A percentile compares a stretch with the other conserved stretches of the same genome.
phyloP scores from a whole-genome alignment of 2,888 invertebrate species.

The Sabellastarte sp. region DNA sequence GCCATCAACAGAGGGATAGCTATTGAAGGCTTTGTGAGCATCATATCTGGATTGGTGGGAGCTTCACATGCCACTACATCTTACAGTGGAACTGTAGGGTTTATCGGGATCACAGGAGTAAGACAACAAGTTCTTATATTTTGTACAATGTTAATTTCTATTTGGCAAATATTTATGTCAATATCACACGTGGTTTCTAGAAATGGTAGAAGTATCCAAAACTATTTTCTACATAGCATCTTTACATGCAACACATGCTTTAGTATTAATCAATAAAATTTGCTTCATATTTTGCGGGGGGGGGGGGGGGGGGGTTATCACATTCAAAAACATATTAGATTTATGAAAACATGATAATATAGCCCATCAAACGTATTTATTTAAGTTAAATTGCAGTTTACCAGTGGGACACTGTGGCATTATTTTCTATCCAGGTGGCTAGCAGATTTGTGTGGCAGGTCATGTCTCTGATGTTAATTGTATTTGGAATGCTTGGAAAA shows the following conservation, averaged over 20 bases:
- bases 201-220: no score
- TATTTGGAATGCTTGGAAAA: slow-evolving; percentile 5
- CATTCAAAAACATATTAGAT: no score
- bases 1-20: slow-evolving; percentile 54
- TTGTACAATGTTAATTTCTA: no score
- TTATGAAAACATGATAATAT: no score
- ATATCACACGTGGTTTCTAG: no score
- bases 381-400: not conserved
- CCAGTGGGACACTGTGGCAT: not conserved
- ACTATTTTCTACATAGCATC: no score
- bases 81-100: slow-evolving; percentile 82
- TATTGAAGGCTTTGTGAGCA: slow-evolving; percentile 76
- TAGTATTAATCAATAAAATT: not conserved
- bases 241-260: no score
- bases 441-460: not conserved
- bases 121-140: no score
- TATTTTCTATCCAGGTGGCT: slow-evolving; percentile 1
- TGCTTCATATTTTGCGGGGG: not conserved
- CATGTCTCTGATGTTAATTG: not conserved
- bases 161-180: no score
- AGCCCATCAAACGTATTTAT: no score
- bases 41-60: slow-evolving; percentile 79
- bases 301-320: no score
- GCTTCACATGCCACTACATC: slow-evolving; percentile 82
- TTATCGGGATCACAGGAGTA: slow-evolving; percentile 79